Evolutionary conservation across 2,113 vertebrate genomes (phyloP), one percentile per base, ranked within the genome.

Genomic region (Aviceda subcristata): DNA sequence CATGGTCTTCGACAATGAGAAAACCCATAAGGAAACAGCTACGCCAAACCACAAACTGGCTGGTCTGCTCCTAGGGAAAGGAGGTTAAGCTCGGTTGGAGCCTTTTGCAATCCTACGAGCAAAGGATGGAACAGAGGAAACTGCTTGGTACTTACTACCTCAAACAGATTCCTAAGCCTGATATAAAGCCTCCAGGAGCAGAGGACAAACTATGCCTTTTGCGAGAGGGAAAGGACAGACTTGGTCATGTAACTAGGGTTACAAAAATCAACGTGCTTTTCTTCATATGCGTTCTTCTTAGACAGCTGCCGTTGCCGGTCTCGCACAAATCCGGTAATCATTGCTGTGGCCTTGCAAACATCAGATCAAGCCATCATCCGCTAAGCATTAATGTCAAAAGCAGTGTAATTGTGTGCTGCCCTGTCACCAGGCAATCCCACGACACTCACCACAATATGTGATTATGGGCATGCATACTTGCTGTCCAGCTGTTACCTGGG

Each of bases 361-460:
- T 10, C 59, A 10, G 21, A 8, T 53, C 45, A 56, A 87, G 59
- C 18, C 39, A 15, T 60, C 45, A n/a, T 48, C 67, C 67, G 3
- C 34, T 6, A 4, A 68, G 85, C 55, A 22, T 27, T 30, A 5
- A 29, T 39, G 71, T 10, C 36, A 51, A 29, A 45, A 69, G 53
- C 81, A 29, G 45, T 3, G 26, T 36, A 39, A 17, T 3, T 43
- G 50, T 19, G 67, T 19, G 69, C 77, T 81, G 53, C 59, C 53
- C 56, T 0, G 2, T 67, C 56, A 32, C 15, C 46, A 18, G 78
- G 60, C 46, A 30, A 22, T 71, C 45, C 63, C 78, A 1, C 82
- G 32, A 2, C 15, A 1, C 22, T 26, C 32, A 36, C 66, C 57
- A 13, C 0, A 0, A 1, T 10, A 17, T 15, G 57, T 7, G 53